phyloP scores from a whole-genome alignment of 2,113 vertebrate genomes.

The Oncorhynchus kisutch region DNA sequence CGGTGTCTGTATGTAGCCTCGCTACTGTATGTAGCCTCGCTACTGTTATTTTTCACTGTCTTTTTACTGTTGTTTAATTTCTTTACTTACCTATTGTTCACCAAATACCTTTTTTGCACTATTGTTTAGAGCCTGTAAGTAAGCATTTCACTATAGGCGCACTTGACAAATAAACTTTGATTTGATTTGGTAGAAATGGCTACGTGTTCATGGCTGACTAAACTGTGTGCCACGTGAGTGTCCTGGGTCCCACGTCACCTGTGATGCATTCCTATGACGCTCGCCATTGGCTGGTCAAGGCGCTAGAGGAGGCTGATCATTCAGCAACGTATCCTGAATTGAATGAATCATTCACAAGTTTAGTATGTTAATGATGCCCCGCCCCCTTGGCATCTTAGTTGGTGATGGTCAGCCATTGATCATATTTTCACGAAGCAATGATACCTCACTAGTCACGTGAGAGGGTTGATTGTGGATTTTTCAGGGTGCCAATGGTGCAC shows the following conservation, averaged over 20 bases:
- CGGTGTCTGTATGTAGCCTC: no score
- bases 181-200: not conserved
- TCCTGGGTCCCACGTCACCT: not conserved
- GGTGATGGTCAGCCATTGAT: not conserved
- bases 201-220: not conserved
- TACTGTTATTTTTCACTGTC: no score
- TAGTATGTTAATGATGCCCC: not conserved
- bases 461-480: not conserved
- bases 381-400: not conserved
- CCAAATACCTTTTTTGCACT: no score
- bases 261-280: not conserved
- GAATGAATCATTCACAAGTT: slow-evolving; percentile 5
- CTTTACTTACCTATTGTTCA: no score
- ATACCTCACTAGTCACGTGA: not conserved
- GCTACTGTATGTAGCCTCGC: no score
- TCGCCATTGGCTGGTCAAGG: not conserved
- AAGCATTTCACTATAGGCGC: no score
- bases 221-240: not conserved
- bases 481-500: not conserved
- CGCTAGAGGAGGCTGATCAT: not conserved
- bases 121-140: no score
- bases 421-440: not conserved
- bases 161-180: no score
- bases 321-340: slow-evolving; percentile 1
- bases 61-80: no score